phyloP scores from a whole-genome alignment of 2,888 invertebrate species.

The Seira sanloemensis region DNA sequence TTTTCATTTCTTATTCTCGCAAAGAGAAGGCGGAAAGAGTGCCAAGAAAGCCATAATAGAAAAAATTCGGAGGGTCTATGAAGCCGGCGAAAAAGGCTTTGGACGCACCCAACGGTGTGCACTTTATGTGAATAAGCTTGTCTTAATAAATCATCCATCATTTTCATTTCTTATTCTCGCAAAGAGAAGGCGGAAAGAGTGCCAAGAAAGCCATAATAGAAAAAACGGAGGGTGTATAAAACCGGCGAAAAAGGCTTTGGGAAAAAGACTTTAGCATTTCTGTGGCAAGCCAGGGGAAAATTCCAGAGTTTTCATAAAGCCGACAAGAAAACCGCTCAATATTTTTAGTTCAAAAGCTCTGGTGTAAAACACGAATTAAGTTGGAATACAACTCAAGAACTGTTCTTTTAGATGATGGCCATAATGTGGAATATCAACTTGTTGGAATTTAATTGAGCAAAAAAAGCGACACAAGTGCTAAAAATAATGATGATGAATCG shows the following conservation, averaged over 20 bases:
- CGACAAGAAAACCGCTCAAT: too few species aligned
- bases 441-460: background rate
- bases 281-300: too few species aligned
- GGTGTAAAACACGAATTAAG: too few species aligned
- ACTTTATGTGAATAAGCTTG: conserved; percentile 3
- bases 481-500: background rate
- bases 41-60: background rate
- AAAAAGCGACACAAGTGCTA: background rate
- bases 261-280: too few species aligned
- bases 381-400: too few species aligned
- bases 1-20: background rate
- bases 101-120: too few species aligned
- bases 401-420: too few species aligned
- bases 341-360: too few species aligned
- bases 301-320: too few species aligned
- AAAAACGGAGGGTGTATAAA: background rate
- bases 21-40: background rate
- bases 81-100: too few species aligned
- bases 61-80: background rate
- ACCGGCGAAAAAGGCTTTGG: too few species aligned
- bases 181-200: background rate
- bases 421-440: background rate
- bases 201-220: background rate
- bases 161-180: background rate
- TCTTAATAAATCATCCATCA: conserved; percentile 13